Conservation (phyloP, 64 coral and sea anemone genomes). For the Montipora capricornis region DNA sequence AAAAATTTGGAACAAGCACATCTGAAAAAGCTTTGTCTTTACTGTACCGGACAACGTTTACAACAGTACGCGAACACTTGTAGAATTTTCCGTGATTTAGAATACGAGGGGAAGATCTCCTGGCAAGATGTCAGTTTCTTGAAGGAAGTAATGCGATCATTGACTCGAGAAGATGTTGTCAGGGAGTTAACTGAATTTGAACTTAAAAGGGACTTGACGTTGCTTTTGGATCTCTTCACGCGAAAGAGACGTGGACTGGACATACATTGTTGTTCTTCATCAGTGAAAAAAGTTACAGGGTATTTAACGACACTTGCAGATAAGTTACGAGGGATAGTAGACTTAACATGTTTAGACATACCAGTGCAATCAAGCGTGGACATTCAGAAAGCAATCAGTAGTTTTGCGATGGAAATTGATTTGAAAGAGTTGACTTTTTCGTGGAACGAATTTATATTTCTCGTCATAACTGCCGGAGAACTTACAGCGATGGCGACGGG, state of each 20-base stretch:
- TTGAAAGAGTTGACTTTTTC: neutral
- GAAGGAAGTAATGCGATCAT: neutral
- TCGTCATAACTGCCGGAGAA: slow-evolving; percentile 11
- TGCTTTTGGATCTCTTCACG: slow-evolving; percentile 25
- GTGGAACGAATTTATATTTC: slow-evolving; percentile 28
- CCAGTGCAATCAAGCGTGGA: neutral
- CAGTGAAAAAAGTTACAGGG: neutral
- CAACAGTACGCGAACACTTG: neutral
- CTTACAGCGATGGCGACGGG: neutral
- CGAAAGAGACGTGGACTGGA: neutral
- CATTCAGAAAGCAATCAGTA: neutral
- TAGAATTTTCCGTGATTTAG: neutral
- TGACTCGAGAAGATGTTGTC: neutral
- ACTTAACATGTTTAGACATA: neutral
- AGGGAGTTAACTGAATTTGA: neutral
- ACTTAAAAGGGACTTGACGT: neutral
- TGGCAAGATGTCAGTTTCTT: slow-evolving; percentile 15
- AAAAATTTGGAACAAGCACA: neutral
- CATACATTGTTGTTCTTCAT: neutral
- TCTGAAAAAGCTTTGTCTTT: neutral
- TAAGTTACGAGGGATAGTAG: neutral
- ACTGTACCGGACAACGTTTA: neutral
- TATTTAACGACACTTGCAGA: slow-evolving; percentile 12
- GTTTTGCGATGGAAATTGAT: neutral
- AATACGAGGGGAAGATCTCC: slow-evolving; percentile 8